Evolutionary conservation across 2,797 vertebrate genomes (phyloP).

Genomic region (Tangara arthus): DNA sequence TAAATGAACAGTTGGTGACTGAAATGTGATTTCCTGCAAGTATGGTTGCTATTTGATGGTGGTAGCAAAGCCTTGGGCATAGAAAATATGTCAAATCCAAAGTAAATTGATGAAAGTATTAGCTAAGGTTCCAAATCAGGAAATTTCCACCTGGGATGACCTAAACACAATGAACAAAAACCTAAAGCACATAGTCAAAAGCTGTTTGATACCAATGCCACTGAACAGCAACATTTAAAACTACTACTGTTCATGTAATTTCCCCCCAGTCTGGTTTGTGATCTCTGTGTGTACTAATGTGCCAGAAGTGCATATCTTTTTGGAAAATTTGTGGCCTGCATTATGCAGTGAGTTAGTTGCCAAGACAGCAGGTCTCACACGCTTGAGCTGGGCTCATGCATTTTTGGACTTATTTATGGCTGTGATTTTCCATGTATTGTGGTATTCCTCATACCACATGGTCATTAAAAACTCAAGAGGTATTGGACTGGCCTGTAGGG

Average conservation of each 20-base stretch:
- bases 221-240: background rate
- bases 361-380: background rate
- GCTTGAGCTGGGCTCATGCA: background rate
- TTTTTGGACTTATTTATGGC: background rate
- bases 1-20: background rate
- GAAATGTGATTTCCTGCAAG: background rate
- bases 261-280: background rate
- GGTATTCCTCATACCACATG: background rate
- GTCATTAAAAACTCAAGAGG: background rate
- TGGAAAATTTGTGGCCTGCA: background rate
- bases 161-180: background rate
- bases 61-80: slow-evolving; percentile 31
- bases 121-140: slow-evolving; percentile 20
- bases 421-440: background rate
- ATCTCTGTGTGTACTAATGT: background rate
- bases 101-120: slow-evolving; percentile 39
- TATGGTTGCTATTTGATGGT: slow-evolving; percentile 18
- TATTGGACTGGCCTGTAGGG: background rate
- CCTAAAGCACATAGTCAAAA: background rate
- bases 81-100: slow-evolving; percentile 58
- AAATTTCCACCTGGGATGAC: slow-evolving; percentile 3
- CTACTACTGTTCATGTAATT: background rate
- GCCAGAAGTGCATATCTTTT: background rate
- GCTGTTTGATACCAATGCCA: background rate
- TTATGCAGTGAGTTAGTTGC: background rate